Conservation (phyloP, 2,113 vertebrate genomes). For the Pterophyllum scalare region DNA sequence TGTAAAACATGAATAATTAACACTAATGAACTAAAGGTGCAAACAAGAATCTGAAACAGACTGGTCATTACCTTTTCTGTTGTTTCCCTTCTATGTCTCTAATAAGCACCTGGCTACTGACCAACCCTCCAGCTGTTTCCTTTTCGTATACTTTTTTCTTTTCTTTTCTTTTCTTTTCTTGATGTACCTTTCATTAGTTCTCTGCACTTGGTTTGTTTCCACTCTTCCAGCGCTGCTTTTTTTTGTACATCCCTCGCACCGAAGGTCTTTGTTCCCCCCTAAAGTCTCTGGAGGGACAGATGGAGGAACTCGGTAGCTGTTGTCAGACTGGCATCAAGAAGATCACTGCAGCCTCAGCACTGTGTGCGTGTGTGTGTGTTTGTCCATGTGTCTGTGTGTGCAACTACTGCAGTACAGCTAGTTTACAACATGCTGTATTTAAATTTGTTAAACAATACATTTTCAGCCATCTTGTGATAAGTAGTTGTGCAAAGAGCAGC, state of each 20-base stretch:
- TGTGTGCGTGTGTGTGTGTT: not conserved
- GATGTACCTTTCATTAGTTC: conserved; percentile 56
- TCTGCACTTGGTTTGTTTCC: conserved; percentile 53
- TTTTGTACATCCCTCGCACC: conserved; percentile 31
- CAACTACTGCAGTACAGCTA: conserved; percentile 25
- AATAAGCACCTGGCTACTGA: conserved; percentile 17
- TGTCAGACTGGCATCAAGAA: conserved; percentile 26
- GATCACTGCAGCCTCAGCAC: conserved; percentile 46
- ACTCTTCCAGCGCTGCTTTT: conserved; percentile 9
- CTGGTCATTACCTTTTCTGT: conserved; percentile 44
- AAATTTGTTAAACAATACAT: not conserved
- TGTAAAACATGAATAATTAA: conserved; percentile 46
- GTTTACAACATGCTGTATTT: not conserved
- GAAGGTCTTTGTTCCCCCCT: conserved; percentile 58
- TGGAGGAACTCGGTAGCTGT: conserved; percentile 40
- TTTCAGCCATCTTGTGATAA: not conserved
- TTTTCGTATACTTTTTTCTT: not conserved
- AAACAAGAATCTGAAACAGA: conserved; percentile 22
- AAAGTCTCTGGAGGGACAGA: conserved; percentile 52
- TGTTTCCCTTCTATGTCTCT: not conserved
- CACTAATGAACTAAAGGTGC: conserved; percentile 18
- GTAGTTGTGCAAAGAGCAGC: not conserved
- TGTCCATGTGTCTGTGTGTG: not conserved
- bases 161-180: not conserved
- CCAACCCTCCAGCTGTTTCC: not conserved